Evolutionary conservation across 2,888 invertebrate species (phyloP).

Genomic region (Taenaris catops): DNA sequence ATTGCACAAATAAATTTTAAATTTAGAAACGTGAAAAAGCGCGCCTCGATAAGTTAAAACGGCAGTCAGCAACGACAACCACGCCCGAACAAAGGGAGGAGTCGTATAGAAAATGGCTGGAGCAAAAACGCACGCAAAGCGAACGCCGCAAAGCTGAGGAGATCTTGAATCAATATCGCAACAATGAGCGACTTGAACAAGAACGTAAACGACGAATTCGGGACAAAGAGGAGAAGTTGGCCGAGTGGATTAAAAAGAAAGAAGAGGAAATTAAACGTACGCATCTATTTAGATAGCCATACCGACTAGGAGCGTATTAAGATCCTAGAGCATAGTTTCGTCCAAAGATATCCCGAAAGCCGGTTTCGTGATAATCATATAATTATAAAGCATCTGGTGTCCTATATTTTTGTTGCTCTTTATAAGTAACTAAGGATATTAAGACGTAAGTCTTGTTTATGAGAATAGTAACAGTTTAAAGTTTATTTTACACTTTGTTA

Average conservation of each 20-base stretch:
- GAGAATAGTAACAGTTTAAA: no score
- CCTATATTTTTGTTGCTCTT: no score
- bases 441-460: no score
- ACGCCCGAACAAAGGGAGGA: conserved; percentile 67
- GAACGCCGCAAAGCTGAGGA: conserved; percentile 60
- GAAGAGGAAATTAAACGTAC: conserved; percentile 79
- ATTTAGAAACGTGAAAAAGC: conserved; percentile 46
- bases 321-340: no score
- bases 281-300: no score
- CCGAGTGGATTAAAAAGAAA: conserved; percentile 80
- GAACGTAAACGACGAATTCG: conserved; percentile 53
- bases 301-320: no score
- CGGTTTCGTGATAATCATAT: no score
- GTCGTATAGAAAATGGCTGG: conserved; percentile 75
- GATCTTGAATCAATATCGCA: conserved; percentile 52
- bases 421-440: no score
- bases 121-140: conserved; percentile 59
- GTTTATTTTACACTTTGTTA: no score
- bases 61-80: conserved; percentile 35
- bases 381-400: no score
- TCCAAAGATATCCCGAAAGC: no score
- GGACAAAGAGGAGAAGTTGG: conserved; percentile 66
- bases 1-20: no score
- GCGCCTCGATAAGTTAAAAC: conserved; percentile 45
- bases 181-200: conserved; percentile 50